A percentile compares a stretch with the other conserved stretches of the same genome.
Conservation (phyloP, 2,797 vertebrate species). For the Dendrocincla tyrannina region DNA sequence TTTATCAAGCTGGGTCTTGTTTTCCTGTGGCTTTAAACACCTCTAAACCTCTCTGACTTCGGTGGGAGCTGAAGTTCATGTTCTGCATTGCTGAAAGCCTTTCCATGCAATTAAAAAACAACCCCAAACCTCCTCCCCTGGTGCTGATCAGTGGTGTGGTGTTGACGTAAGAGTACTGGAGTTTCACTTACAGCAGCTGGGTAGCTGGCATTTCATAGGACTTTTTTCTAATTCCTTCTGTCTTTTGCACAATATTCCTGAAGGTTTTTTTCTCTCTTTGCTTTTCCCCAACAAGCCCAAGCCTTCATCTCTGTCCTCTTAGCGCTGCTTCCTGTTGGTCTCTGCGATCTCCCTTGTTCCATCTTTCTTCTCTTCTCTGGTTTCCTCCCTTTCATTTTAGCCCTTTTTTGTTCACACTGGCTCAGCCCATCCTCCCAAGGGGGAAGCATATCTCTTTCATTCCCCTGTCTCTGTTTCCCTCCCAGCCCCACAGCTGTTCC, state of each 20-base stretch:
- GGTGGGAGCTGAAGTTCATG: neutral
- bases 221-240: neutral
- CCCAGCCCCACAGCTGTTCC: slow-evolving; percentile 45
- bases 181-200: slow-evolving; percentile 37
- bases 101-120: neutral
- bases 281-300: neutral
- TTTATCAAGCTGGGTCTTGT: neutral
- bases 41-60: neutral
- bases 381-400: slow-evolving; percentile 54
- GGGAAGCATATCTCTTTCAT: slow-evolving; percentile 26
- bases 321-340: slow-evolving; percentile 19
- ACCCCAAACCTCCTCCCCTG: neutral
- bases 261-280: neutral
- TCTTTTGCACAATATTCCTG: slow-evolving; percentile 20
- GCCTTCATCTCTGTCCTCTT: neutral
- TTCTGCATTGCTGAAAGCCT: neutral
- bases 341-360: slow-evolving; percentile 34
- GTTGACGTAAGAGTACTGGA: neutral
- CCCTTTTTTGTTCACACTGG: slow-evolving; percentile 2
- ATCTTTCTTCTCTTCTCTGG: slow-evolving; percentile 57
- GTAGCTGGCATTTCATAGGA: neutral
- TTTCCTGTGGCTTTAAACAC: neutral
- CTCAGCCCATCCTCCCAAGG: slow-evolving; percentile 48
- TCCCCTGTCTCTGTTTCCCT: slow-evolving; percentile 24
- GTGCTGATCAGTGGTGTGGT: neutral